phyloP scores from a whole-genome alignment of 2,888 invertebrate genomes.

The Dasysyrphus tricinctus region DNA sequence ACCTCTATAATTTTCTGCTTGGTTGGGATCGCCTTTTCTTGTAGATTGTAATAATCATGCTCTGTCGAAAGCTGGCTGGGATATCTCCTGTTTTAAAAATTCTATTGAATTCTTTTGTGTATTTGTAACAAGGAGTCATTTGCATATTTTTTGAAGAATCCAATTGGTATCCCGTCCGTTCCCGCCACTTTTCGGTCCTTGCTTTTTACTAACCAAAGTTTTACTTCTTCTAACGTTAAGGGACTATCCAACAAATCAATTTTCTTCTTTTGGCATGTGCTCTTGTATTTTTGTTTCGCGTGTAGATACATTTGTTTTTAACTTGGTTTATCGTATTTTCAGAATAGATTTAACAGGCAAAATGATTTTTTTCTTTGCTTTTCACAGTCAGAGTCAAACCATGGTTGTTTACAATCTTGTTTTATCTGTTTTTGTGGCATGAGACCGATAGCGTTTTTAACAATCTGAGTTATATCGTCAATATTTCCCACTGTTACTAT shows the following conservation, averaged over 20 bases:
- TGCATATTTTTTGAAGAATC: constrained; percentile 16
- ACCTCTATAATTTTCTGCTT: neutral
- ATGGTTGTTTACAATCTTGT: no score
- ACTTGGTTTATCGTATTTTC: constrained; percentile 12
- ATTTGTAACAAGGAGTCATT: neutral
- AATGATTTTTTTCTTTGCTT: no score
- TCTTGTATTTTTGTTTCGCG: neutral
- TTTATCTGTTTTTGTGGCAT: no score
- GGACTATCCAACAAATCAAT: neutral
- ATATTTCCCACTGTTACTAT: no score
- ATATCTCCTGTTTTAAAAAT: constrained; percentile 14
- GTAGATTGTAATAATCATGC: neutral
- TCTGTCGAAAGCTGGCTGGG: no score
- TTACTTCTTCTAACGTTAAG: neutral
- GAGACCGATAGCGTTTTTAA: no score
- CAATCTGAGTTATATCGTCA: no score
- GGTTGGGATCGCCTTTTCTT: neutral
- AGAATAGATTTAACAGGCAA: neutral
- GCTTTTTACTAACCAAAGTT: neutral
- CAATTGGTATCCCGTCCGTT: constrained; percentile 6
- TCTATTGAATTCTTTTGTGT: neutral
- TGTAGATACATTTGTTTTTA: constrained; percentile 12
- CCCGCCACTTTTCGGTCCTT: constrained; percentile 10
- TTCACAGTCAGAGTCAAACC: no score
- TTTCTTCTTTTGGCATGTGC: neutral